Conservation (phyloP, 2,113 vertebrate genomes). For the Brachypteracias leptosomus region DNA sequence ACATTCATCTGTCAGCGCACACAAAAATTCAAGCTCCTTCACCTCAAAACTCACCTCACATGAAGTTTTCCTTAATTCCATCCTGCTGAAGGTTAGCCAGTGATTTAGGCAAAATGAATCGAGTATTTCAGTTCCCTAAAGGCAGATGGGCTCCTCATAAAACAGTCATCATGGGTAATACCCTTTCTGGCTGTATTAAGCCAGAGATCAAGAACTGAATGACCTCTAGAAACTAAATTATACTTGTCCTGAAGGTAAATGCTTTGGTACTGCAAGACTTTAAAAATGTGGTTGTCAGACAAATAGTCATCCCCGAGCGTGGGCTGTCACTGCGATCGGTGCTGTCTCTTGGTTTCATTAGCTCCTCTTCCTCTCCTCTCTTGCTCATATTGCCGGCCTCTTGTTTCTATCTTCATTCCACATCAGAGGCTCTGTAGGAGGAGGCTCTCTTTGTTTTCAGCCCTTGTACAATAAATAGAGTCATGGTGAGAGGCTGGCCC, state of each 20-base stretch:
- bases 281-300: neutral
- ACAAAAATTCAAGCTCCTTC: neutral
- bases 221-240: neutral
- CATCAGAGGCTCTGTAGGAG: neutral
- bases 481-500: neutral
- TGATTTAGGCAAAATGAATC: neutral
- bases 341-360: neutral
- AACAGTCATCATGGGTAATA: neutral
- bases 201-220: neutral
- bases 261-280: neutral
- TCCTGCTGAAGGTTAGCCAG: neutral
- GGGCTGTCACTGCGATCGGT: neutral
- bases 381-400: accelerated
- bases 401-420: neutral
- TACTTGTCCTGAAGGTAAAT: neutral
- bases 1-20: neutral
- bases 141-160: neutral
- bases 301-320: accelerated
- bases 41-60: neutral
- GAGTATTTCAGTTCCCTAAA: neutral
- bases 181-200: neutral
- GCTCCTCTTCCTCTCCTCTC: neutral
- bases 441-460: accelerated
- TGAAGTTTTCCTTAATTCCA: neutral
- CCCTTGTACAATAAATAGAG: neutral